Conservation (phyloP, 1,140 invertebrate species). For the Tetragnatha versicolor region DNA sequence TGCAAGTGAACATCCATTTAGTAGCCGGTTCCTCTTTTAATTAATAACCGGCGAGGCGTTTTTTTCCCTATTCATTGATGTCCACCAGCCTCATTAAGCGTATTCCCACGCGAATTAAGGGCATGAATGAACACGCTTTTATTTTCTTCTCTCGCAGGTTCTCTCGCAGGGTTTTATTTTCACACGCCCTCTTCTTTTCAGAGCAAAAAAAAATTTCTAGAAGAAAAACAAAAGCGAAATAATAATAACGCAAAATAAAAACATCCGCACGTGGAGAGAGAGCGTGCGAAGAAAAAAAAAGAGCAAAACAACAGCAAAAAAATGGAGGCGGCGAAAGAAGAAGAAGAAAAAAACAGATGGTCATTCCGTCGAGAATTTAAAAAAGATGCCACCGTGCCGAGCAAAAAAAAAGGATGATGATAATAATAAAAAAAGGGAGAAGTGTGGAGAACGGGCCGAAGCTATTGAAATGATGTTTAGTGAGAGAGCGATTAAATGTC, state of each 20-base stretch:
- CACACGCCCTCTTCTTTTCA: background rate
- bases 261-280: background rate
- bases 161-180: background rate
- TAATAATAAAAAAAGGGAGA: slow-evolving; percentile 16
- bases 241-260: slow-evolving; percentile 12
- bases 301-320: background rate
- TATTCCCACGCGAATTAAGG: slow-evolving; percentile 52
- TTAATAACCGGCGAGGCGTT: slow-evolving; percentile 45
- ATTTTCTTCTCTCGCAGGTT: background rate
- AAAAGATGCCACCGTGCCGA: slow-evolving; percentile 32
- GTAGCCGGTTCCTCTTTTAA: slow-evolving; percentile 21
- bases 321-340: slow-evolving; percentile 4
- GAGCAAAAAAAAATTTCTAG: too few relatives aligned
- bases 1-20: slow-evolving; percentile 36
- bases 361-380: slow-evolving; percentile 41
- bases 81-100: slow-evolving; percentile 50
- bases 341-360: slow-evolving; percentile 41
- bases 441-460: slow-evolving; percentile 15
- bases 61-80: slow-evolving; percentile 46
- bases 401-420: slow-evolving; percentile 5
- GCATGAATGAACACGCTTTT: slow-evolving; percentile 43
- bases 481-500: slow-evolving; percentile 54
- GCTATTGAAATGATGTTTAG: slow-evolving; percentile 55
- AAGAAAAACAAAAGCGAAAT: slow-evolving; percentile 29
- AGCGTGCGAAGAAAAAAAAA: background rate